Evolutionary conservation across 1,140 invertebrate species (phyloP), one percentile per base, ranked within the genome.

Genomic region (Formica exsecta): DNA sequence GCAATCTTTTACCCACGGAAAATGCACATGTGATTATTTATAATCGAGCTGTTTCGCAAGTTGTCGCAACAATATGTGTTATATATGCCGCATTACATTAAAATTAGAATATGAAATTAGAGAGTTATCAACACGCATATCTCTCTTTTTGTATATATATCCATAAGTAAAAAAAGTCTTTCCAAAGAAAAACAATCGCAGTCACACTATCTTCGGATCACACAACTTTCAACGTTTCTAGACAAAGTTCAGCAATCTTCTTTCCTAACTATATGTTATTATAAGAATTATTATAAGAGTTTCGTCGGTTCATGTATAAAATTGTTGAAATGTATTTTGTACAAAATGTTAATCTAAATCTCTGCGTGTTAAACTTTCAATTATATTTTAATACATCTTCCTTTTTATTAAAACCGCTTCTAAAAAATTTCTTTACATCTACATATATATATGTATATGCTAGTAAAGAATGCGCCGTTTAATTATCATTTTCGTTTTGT

Each of bases 111-210:
- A 93, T 92, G 83, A 94, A 93, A 92, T 92, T 92, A 92, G 91
- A 94, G 94, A 94, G 90, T 89, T 94, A 94, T 94, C 89, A 94
- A 95, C 93, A 51, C 48, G 48, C 16, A 94, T 32, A 32, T 32
- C 32, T 32, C 32, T 95, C 93, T 95, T 51, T 19, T 16, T 51
- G 86, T 95, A 95, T 93, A 95, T 77, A 68, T 73, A 36, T 79
- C 54, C n/a, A 61, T 51, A 41, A 85, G 19, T 74, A 32, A 87
- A 87, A 48, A 80, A 84, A 84, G 3, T 83, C 13, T 4, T 51
- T 16, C 29, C 66, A 38, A 54, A 62, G 38, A 25, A 44, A 84
- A 68, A 41, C 16, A 61, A 66, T 59, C 54, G n/a, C 41, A 11
- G 62, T 84, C 77, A 74, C 48, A 19, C 48, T 51, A 89, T 68